Percentiles rank a stretch among this genome's conserved stretches.
These are phyloP conservation scores for Platysteira castanea DNA, from an alignment of 2,113 vertebrate species.

Conservation along the genomic window DNA sequence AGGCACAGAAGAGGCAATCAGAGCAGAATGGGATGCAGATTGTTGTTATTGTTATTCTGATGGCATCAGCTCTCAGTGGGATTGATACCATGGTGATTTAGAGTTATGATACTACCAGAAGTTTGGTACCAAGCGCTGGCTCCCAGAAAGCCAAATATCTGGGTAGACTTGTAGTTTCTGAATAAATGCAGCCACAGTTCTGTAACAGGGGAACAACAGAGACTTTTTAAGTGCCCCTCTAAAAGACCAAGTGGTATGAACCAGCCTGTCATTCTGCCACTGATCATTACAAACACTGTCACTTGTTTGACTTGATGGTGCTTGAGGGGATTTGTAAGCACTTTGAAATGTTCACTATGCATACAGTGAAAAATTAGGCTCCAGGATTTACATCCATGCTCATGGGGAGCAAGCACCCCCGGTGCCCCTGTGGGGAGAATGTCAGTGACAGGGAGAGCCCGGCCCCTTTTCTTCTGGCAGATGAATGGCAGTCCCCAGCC, in stretches of 20 bases:
- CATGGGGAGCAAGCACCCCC: not conserved
- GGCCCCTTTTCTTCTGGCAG: not conserved
- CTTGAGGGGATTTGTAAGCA: not conserved
- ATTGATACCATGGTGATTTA: not conserved
- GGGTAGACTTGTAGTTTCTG: not conserved
- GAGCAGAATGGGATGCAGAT: not conserved
- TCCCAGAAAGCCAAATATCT: not conserved
- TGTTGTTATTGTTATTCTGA: not conserved
- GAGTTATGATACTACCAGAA: not conserved
- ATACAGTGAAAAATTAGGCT: not conserved
- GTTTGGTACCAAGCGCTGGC: not conserved
- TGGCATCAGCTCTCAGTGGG: not conserved
- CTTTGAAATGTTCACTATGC: not conserved
- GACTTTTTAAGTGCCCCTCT: not conserved
- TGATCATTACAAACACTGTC: not conserved
- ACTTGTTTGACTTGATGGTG: not conserved
- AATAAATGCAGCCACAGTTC: not conserved
- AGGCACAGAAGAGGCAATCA: not conserved
- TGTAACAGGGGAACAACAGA: not conserved
- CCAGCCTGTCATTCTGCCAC: slow-evolving; percentile 21
- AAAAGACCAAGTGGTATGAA: slow-evolving; percentile 17
- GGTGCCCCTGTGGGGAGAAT: not conserved
- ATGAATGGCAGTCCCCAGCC: not conserved
- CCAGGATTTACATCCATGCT: not conserved
- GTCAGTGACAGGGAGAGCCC: not conserved